Evolutionary conservation across 2,888 invertebrate genomes (phyloP).

Genomic region (Drosophila subsilvestris): DNA sequence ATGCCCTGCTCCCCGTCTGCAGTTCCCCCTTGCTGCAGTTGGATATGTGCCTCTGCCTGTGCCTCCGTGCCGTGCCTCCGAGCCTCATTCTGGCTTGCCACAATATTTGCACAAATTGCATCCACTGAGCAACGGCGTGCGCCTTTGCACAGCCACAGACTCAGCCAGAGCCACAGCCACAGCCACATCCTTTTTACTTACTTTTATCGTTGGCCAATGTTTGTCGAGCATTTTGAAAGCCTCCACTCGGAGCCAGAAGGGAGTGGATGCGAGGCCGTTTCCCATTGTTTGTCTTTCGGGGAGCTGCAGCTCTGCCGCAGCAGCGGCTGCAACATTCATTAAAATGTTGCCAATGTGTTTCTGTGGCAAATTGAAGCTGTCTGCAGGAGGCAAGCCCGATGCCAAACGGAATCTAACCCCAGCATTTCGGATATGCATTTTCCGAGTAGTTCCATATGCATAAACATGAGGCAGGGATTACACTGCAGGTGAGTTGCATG

Average conservation of each 20-base stretch:
- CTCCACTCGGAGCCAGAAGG: slow-evolving; percentile 26
- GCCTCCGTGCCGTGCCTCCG: not conserved
- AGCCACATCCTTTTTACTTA: slow-evolving; percentile 65
- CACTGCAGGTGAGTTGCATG: slow-evolving; percentile 24
- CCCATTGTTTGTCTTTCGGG: slow-evolving; percentile 62
- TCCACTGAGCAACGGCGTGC: slow-evolving; percentile 45
- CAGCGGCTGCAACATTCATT: slow-evolving; percentile 72
- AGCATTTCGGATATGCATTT: slow-evolving; percentile 60
- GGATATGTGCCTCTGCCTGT: slow-evolving; percentile 18
- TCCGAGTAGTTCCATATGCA: slow-evolving; percentile 64
- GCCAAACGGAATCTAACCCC: slow-evolving; percentile 11
- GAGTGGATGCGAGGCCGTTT: slow-evolving; percentile 23
- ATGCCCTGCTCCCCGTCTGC: slow-evolving; percentile 23
- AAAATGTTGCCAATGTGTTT: slow-evolving; percentile 81
- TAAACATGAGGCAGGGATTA: slow-evolving; percentile 55
- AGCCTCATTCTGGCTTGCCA: slow-evolving; percentile 46
- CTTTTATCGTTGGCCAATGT: slow-evolving; percentile 71
- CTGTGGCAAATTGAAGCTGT: slow-evolving; percentile 78
- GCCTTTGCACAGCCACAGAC: slow-evolving; percentile 21
- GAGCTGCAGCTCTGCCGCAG: slow-evolving; percentile 20
- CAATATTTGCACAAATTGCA: slow-evolving; percentile 76
- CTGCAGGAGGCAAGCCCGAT: slow-evolving; percentile 16
- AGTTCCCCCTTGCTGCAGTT: slow-evolving; percentile 40
- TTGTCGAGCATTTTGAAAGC: slow-evolving; percentile 74
- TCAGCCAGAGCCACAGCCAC: not conserved